A percentile compares a stretch with the other conserved stretches of the same genome.
Evolutionary conservation across 2,888 invertebrate genomes (phyloP).

Genomic region (Drosophila borborema): DNA sequence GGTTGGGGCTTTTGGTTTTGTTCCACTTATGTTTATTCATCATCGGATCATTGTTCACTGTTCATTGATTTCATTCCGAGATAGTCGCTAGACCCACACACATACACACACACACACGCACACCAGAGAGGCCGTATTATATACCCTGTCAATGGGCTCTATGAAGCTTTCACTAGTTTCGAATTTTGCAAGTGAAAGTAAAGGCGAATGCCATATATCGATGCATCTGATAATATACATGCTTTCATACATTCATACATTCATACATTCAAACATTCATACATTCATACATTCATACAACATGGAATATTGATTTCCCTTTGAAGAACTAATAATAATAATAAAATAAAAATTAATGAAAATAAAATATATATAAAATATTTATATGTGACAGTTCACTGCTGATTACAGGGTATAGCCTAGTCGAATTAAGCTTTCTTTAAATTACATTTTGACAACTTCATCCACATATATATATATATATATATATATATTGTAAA

Average conservation of each 20-base stretch:
- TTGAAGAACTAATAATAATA: too few species aligned
- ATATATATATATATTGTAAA: too few species aligned
- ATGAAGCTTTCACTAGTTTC: neutral
- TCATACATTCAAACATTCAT: too few species aligned
- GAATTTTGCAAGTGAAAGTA: neutral
- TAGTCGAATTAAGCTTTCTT: too few species aligned
- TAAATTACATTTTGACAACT: too few species aligned
- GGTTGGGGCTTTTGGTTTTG: slow-evolving; percentile 32
- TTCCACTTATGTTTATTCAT: slow-evolving; percentile 24
- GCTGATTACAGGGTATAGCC: too few species aligned
- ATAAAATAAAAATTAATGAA: too few species aligned
- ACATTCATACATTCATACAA: too few species aligned
- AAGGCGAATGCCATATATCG: neutral
- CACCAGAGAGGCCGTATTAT: neutral
- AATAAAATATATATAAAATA: too few species aligned
- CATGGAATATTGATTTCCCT: too few species aligned
- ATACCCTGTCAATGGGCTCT: neutral
- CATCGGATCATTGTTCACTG: slow-evolving; percentile 29
- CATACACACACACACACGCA: neutral
- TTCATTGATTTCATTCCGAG: slow-evolving; percentile 15
- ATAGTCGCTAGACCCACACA: slow-evolving; percentile 15
- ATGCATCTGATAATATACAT: neutral
- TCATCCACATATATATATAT: too few species aligned
- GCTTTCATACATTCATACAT: neutral
- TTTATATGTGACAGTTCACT: too few species aligned